A percentile compares a stretch with the other conserved stretches of the same genome.
These are phyloP conservation scores for Syrphus vitripennis DNA, from an alignment of 2,888 invertebrate species.

Conservation along the genomic window DNA sequence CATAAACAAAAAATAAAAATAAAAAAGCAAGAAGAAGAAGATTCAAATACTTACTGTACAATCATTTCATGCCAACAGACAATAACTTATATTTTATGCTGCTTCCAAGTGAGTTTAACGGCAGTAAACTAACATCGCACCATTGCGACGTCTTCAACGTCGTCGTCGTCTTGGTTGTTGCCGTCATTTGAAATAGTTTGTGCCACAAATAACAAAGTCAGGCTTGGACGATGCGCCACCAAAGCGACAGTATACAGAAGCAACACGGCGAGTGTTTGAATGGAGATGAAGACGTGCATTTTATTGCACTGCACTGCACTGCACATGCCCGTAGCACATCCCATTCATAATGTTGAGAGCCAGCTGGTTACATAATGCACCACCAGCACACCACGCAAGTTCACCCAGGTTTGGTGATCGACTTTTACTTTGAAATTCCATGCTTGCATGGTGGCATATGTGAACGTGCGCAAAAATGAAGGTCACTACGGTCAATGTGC, in stretches of 20 bases:
- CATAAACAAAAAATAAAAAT: conserved; percentile 7
- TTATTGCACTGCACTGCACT: too few species aligned
- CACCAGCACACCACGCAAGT: conserved; percentile 53
- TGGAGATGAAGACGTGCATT: conserved; percentile 57
- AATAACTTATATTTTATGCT: conserved; percentile 68
- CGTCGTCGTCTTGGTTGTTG: neutral
- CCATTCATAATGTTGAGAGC: conserved; percentile 43
- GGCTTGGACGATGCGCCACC: neutral
- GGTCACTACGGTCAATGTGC: conserved; percentile 43
- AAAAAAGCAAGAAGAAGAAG: too few species aligned
- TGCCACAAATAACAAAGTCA: conserved; percentile 30
- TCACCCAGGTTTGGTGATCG: conserved; percentile 65
- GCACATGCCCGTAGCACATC: conserved; percentile 24
- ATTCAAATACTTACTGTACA: neutral
- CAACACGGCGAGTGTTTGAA: conserved; percentile 15
- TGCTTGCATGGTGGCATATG: conserved; percentile 28
- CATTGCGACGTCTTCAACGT: neutral
- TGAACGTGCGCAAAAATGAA: conserved; percentile 57
- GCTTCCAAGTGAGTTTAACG: conserved; percentile 8
- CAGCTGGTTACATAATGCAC: conserved; percentile 47
- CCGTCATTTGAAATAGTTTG: conserved; percentile 7
- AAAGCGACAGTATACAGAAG: conserved; percentile 21
- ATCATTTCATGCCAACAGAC: conserved; percentile 68
- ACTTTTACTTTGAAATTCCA: conserved; percentile 69
- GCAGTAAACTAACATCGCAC: conserved; percentile 34